Percentiles rank a stretch among this genome's conserved stretches.
Evolutionary conservation across 2,113 vertebrate species (phyloP).

Genomic region (Solea senegalensis): DNA sequence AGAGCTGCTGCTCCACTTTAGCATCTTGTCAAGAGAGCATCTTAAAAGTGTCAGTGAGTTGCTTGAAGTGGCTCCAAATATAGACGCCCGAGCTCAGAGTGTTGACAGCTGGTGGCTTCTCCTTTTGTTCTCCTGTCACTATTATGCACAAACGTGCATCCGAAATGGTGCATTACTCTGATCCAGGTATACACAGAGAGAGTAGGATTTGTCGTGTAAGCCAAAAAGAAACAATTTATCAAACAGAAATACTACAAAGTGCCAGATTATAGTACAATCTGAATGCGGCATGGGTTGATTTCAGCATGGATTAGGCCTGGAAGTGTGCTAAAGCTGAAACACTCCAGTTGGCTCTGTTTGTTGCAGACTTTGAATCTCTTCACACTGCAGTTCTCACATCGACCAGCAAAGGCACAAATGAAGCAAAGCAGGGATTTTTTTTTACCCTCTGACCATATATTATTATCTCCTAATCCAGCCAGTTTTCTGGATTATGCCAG

Average conservation of each 20-base stretch:
- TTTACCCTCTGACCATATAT: not conserved
- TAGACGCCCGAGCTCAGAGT: conserved; percentile 52
- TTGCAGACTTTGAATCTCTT: not conserved
- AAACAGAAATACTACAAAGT: conserved; percentile 5
- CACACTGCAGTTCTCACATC: conserved; percentile 30
- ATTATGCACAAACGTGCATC: conserved; percentile 33
- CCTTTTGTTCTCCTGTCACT: conserved; percentile 40
- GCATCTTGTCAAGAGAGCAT: conserved; percentile 32
- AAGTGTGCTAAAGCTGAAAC: conserved; percentile 16
- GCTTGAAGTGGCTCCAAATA: conserved; percentile 66
- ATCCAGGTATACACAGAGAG: conserved; percentile 58
- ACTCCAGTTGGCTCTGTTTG: too few relatives aligned
- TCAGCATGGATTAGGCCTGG: conserved; percentile 2
- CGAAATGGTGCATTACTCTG: conserved; percentile 51
- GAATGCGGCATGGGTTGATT: not conserved
- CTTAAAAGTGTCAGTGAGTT: conserved; percentile 11
- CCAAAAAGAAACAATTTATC: conserved; percentile 20
- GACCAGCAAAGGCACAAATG: conserved; percentile 36
- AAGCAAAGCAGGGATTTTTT: conserved; percentile 17
- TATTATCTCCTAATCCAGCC: conserved; percentile 57
- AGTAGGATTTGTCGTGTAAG: conserved; percentile 5
- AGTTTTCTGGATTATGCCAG: conserved; percentile 49
- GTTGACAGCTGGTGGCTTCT: conserved; percentile 54
- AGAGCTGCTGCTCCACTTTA: conserved; percentile 25
- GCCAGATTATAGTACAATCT: conserved; percentile 1